Evolutionary conservation across 2,888 invertebrate genomes (phyloP).

Genomic region (Protophormia terraenovae): DNA sequence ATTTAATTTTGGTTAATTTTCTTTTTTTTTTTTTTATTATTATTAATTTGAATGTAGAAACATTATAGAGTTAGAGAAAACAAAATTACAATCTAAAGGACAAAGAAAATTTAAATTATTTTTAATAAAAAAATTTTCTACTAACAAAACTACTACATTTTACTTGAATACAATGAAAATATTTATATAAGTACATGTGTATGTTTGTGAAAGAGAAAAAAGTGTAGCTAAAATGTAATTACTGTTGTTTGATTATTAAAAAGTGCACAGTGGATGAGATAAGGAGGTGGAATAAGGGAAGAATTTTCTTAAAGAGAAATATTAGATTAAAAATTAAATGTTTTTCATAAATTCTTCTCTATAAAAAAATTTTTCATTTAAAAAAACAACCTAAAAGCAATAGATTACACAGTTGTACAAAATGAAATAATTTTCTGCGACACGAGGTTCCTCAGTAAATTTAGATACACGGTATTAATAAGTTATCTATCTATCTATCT

Average conservation of each 20-base stretch:
- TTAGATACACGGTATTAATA: too few relatives aligned
- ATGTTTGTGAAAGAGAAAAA: neutral
- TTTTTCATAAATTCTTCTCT: too few relatives aligned
- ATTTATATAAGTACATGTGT: slow-evolving; percentile 1
- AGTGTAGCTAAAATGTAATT: neutral
- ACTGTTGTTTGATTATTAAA: neutral
- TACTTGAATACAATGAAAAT: slow-evolving; percentile 9
- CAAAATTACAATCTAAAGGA: slow-evolving; percentile 53
- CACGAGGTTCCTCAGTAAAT: too few relatives aligned
- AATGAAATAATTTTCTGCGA: too few relatives aligned
- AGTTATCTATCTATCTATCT: too few relatives aligned
- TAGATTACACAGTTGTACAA: too few relatives aligned
- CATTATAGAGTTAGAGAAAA: slow-evolving; percentile 5
- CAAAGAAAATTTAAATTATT: neutral
- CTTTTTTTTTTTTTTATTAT: neutral
- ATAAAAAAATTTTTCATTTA: too few relatives aligned
- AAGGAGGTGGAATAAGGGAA: too few relatives aligned
- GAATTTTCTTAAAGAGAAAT: too few relatives aligned
- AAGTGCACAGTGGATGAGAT: slow-evolving; percentile 23
- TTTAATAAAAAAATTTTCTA: slow-evolving; percentile 22
- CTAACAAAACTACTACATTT: slow-evolving; percentile 25
- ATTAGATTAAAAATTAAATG: too few relatives aligned
- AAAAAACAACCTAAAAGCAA: too few relatives aligned
- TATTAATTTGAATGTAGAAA: neutral
- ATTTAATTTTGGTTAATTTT: neutral